These are phyloP conservation scores for Uloborus plumipes DNA, from an alignment of 2,888 invertebrate species.

Conservation along the genomic window DNA sequence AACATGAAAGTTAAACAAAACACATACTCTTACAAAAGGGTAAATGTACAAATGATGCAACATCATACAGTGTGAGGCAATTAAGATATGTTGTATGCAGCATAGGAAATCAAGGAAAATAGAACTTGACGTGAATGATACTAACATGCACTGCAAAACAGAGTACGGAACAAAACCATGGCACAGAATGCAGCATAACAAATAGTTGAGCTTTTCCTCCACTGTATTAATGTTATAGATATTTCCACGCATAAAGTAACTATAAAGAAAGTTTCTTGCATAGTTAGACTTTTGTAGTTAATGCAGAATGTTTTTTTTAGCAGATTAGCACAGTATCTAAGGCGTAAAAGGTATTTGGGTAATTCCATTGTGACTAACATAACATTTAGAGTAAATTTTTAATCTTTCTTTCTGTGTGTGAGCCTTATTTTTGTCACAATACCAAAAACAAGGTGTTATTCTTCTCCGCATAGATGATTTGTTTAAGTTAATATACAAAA, in stretches of 20 bases:
- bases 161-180: conserved; percentile 41
- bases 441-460: no score
- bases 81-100: conserved; percentile 48
- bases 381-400: no score
- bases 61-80: conserved; percentile 41
- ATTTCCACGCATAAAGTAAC: conserved; percentile 36
- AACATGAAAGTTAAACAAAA: conserved; percentile 40
- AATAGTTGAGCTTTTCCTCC: conserved; percentile 48
- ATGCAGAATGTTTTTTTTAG: no score
- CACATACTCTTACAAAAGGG: conserved; percentile 40
- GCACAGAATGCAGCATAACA: conserved; percentile 58
- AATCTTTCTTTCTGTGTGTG: no score
- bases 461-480: no score
- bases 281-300: conserved; percentile 14
- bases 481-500: no score
- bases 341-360: no score
- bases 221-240: conserved; percentile 18
- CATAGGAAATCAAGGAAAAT: conserved; percentile 30
- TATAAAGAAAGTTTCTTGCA: conserved; percentile 33
- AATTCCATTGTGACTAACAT: no score
- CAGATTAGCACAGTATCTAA: no score
- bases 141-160: conserved; percentile 29
- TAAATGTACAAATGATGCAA: conserved; percentile 38
- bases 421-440: no score
- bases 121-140: conserved; percentile 20